Evolutionary conservation across 1,140 invertebrate genomes (phyloP), one percentile per base, ranked within the genome.

Genomic region (Metopolophium dirhodum): DNA sequence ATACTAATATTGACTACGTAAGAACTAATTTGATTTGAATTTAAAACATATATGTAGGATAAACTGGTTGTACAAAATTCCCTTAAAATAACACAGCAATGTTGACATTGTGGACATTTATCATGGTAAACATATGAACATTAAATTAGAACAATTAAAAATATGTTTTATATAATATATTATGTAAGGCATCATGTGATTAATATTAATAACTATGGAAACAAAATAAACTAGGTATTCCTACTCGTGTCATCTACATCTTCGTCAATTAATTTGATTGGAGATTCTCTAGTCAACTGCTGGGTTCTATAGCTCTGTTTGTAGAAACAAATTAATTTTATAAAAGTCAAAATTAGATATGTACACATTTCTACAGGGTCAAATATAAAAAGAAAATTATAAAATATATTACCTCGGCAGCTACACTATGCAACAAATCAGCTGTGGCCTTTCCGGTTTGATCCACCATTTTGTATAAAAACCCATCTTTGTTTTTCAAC

Each of bases 391-490:
- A 82, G 35, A 47, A 51, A 45, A 20, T n/a, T 82, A 54, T 83
- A 47, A 91, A 45, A 8, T 37, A 83, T 30, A 83, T 89, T 88
- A 94, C 94, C 93, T 93, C 61, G 2, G 86, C 93, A 26, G 94
- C 94, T 82, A 94, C 86, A 87, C 93, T 93, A 37, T 94, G 93
- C n/a, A 94, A 82, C 18, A 57, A 37, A 87, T 94, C 94, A 57
- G 94, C 94, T 20, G 94, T 94, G n/a, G 54, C 82, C 89, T 57
- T 93, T 45, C 96, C 96, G n/a, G 95, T 96, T 95, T 96, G 95
- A 90, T 95, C 94, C 0, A 96, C 95, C 95, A 96, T 95, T n/a
- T 94, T 94, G 47, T 94, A 95, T 11, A 96, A 95, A 57, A 95
- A 92, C 1, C 96, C 94, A 90, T 95, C 94, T 51, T 94, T 90